Conservation (phyloP, 2,113 vertebrate genomes). For the Bos javanicus region DNA sequence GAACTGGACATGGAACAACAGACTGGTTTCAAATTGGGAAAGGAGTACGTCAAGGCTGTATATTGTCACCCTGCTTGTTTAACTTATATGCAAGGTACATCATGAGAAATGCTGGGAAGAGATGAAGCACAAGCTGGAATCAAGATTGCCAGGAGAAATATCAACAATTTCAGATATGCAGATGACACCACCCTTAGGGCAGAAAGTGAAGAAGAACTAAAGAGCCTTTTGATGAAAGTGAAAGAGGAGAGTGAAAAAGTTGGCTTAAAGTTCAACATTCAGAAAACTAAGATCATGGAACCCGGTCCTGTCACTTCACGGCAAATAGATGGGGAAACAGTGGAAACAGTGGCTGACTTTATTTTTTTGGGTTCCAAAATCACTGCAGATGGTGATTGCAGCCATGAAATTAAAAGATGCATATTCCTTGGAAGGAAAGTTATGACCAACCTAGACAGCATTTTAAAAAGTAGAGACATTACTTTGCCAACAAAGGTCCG, state of each 20-base stretch:
- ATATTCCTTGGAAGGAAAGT: background rate
- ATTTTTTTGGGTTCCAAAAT: background rate
- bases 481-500: background rate
- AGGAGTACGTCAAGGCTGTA: background rate
- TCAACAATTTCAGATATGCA: background rate
- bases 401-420: background rate
- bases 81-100: background rate
- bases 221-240: background rate
- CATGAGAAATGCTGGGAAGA: background rate
- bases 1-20: background rate
- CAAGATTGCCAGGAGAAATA: background rate
- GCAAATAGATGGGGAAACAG: background rate
- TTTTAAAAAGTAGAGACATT: background rate
- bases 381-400: background rate
- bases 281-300: background rate
- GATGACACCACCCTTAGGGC: background rate
- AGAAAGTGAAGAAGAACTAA: background rate
- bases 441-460: background rate
- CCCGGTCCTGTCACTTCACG: fast-evolving
- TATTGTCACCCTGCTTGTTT: background rate
- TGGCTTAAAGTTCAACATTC: background rate
- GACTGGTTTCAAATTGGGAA: background rate
- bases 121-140: background rate
- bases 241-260: background rate
- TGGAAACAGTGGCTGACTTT: background rate